These are phyloP conservation scores for Sterna hirundo DNA, from an alignment of 2,113 vertebrate genomes.

Conservation along the genomic window DNA sequence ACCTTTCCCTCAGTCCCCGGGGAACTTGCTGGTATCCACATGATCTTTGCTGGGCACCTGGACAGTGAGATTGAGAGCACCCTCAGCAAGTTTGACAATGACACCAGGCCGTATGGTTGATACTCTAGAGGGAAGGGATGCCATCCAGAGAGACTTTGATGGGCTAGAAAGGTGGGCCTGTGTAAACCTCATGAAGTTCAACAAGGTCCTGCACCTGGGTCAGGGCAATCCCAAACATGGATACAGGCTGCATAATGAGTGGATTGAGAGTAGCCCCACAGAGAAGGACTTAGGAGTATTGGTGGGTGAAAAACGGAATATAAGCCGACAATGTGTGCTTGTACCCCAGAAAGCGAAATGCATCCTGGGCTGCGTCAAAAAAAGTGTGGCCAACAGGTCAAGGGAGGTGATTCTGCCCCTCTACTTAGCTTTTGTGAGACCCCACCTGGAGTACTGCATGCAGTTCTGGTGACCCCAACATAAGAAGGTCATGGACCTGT, in stretches of 20 bases:
- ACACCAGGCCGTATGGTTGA: neutral
- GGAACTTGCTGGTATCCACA: neutral
- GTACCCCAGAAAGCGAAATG: neutral
- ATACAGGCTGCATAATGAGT: neutral
- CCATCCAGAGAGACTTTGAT: neutral
- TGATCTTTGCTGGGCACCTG: rapidly evolving
- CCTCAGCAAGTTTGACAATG: rapidly evolving
- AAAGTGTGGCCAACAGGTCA: neutral
- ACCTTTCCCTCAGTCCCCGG: neutral
- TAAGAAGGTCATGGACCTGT: neutral
- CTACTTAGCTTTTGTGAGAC: neutral
- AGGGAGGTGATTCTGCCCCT: neutral
- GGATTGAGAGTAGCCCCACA: neutral
- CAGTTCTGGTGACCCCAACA: neutral
- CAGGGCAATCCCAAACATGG: rapidly evolving
- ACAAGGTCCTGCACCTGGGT: rapidly evolving
- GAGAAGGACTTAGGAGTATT: neutral
- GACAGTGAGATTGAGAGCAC: neutral
- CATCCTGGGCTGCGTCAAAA: neutral
- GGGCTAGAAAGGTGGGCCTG: neutral
- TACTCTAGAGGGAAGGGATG: neutral
- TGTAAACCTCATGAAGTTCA: neutral
- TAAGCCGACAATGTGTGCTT: neutral
- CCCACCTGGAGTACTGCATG: neutral
- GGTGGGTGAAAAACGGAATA: neutral